Base-by-base conservation (phyloP, 2,113 vertebrate genomes). In the Colinus virginianus region DNA sequence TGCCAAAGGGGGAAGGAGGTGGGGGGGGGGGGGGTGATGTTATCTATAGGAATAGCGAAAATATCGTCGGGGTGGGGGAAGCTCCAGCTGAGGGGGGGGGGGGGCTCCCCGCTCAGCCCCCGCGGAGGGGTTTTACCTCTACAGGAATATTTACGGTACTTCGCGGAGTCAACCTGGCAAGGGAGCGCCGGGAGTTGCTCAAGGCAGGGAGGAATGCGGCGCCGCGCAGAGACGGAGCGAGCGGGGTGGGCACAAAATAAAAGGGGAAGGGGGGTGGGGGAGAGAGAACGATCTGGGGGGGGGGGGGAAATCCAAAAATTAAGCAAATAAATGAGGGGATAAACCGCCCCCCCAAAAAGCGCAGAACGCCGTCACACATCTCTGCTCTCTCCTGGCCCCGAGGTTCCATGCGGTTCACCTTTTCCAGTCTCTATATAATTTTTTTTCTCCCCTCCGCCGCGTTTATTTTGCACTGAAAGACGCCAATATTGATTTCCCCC, bases 91-190 rank as follows among this genome's bases (percentile, higher is more conserved):
- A 43, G 13, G 51, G 28, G 38, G 46, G 51, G 78, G 53, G 55
- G 63, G 21, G 48, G 5, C 48, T 21, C 48, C 59, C 32, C n/a
- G n/a, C 45, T 69, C 46, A 78, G 74, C 43, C 56, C 61, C 90
- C 82, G 78, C 82, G 56, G 49, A 92, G 84, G 28, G 58, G n/a
- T 59, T 91, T 88, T 86, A 90, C 91, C 87, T 91, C 48, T 92
- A 91, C 38, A 91, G 88, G 87, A 76, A 59, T 94, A 93, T 94
- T 94, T 95, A 95, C 96, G 90, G 96, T 96, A 95, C 77, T 78
- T 75, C 4, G 61, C 78, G 23, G 69, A 83, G 84, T 70, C 75
- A 86, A 89, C 80, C 70, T 75, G 92, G 88, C 84, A 38, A 71
- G 30, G 56, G 30, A 88, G 72, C 2, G 43, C 62, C 58, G 46